A percentile compares a stretch with the other conserved stretches of the same genome.
Conservation (phyloP, 2,797 vertebrate genomes). For the Neopelma chrysocephalum region DNA sequence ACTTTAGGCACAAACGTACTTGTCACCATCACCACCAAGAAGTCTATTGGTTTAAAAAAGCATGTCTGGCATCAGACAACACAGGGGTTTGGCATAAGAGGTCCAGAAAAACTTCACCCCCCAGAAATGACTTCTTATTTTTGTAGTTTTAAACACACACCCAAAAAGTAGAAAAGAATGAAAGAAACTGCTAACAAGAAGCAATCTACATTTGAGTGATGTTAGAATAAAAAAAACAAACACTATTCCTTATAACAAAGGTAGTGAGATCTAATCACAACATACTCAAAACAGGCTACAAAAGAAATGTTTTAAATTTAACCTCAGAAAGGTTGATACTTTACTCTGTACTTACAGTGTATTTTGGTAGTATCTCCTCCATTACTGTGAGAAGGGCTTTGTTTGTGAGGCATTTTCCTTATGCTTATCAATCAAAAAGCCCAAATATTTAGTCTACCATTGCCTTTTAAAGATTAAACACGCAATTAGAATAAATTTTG, state of each 20-base stretch:
- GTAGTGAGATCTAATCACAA: neutral
- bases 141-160: neutral
- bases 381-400: neutral
- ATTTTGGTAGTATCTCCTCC: neutral
- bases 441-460: neutral
- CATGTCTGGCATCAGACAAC: neutral
- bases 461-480: neutral
- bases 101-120: neutral
- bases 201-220: neutral
- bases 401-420: neutral
- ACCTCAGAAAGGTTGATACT: neutral
- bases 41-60: neutral
- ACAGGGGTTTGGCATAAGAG: neutral
- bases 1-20: neutral
- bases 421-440: fast-evolving
- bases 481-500: neutral
- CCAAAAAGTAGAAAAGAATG: neutral
- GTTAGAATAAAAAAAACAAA: neutral
- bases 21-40: neutral
- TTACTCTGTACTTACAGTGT: neutral
- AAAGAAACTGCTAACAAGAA: neutral
- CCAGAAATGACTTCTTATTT: neutral
- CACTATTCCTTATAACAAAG: neutral
- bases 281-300: neutral
- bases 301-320: neutral